These are phyloP conservation scores for Diplolepis rosae DNA, from an alignment of 2,888 invertebrate species.

Conservation along the genomic window DNA sequence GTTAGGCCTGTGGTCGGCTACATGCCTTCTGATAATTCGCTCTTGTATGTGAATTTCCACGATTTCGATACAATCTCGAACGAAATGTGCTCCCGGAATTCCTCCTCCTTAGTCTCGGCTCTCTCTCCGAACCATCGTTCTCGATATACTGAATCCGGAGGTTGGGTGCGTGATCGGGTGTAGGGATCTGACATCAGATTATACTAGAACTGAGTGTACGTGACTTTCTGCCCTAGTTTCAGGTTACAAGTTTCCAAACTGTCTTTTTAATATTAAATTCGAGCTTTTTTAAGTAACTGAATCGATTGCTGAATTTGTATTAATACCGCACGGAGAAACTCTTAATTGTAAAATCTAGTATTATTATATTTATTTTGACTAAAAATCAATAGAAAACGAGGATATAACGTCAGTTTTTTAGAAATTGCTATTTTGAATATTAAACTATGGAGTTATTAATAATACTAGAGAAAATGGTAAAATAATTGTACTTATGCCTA, in stretches of 20 bases:
- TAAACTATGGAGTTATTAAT: too few relatives aligned
- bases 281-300: too few relatives aligned
- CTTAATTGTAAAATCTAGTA: too few relatives aligned
- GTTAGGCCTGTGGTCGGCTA: slow-evolving; percentile 67
- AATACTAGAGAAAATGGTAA: too few relatives aligned
- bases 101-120: slow-evolving; percentile 38
- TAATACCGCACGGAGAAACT: too few relatives aligned
- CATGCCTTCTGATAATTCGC: slow-evolving; percentile 70
- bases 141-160: slow-evolving; percentile 26
- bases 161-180: slow-evolving; percentile 13
- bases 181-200: slow-evolving; percentile 7
- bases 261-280: too few relatives aligned
- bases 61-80: slow-evolving; percentile 49
- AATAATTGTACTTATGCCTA: too few relatives aligned
- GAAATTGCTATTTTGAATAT: too few relatives aligned
- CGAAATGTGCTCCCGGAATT: slow-evolving; percentile 53
- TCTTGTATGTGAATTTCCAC: slow-evolving; percentile 56
- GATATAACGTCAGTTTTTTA: too few relatives aligned
- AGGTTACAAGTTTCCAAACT: not conserved
- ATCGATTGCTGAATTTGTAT: too few relatives aligned
- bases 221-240: not conserved
- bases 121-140: slow-evolving; percentile 14
- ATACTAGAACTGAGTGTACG: not conserved
- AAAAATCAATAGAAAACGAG: too few relatives aligned
- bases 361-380: too few relatives aligned